phyloP scores from a whole-genome alignment of 2,797 vertebrate genomes.

The Tokudaia tokunoshimensis region DNA sequence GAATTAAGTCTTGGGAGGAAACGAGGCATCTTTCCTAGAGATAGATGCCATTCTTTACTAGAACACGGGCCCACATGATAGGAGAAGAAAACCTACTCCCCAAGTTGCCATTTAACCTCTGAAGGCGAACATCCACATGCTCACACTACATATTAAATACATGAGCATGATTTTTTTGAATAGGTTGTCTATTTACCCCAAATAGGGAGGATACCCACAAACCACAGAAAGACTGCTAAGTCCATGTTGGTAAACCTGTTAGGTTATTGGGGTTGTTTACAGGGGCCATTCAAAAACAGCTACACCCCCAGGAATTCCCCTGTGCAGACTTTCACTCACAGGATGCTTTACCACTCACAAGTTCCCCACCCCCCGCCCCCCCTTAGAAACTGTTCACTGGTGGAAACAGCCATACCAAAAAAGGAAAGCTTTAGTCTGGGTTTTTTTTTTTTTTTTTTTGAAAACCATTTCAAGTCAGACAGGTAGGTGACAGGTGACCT shows the following conservation, averaged over 20 bases:
- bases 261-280: not conserved
- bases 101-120: not conserved
- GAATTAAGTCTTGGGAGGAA: not conserved
- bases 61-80: too few relatives aligned
- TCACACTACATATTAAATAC: not conserved
- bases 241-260: not conserved
- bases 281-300: not conserved
- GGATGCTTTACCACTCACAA: not conserved
- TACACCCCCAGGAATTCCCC: not conserved
- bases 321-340: not conserved
- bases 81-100: not conserved
- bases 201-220: not conserved
- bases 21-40: not conserved
- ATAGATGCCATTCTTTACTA: not conserved
- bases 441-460: not conserved
- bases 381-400: not conserved
- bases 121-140: not conserved
- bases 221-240: not conserved
- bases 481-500: not conserved
- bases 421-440: not conserved
- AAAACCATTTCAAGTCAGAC: constrained; percentile 4
- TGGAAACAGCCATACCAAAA: not conserved
- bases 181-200: not conserved
- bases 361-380: not conserved
- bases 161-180: not conserved